These are phyloP conservation scores for Hirtodrosophila histrioides DNA, from an alignment of 2,888 invertebrate species.

Conservation along the genomic window DNA sequence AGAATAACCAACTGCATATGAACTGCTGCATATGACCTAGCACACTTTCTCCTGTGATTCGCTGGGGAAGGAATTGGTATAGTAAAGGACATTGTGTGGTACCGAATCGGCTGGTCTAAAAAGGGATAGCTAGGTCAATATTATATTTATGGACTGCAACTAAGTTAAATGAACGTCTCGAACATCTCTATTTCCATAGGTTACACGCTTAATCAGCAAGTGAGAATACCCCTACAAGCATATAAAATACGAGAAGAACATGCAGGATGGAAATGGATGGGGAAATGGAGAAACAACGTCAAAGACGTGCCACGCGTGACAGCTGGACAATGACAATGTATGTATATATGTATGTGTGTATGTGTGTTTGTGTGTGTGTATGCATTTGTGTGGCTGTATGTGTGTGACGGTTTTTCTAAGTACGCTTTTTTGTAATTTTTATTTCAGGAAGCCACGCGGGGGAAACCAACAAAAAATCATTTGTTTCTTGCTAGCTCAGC, in stretches of 20 bases:
- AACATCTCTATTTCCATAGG: neutral
- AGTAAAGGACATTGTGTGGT: too few species aligned
- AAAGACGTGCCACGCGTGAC: conserved; percentile 71
- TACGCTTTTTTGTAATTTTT: conserved; percentile 58
- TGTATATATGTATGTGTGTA: conserved; percentile 5
- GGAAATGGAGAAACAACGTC: conserved; percentile 34
- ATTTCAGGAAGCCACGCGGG: conserved; percentile 57
- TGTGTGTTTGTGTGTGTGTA: conserved; percentile 17
- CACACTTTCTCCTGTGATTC: too few species aligned
- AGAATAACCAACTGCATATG: too few species aligned
- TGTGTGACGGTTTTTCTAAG: conserved; percentile 45
- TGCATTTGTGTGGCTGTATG: conserved; percentile 15
- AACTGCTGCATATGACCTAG: too few species aligned
- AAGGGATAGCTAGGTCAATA: too few species aligned
- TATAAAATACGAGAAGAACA: conserved; percentile 20
- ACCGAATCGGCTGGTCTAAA: too few species aligned
- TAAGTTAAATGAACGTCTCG: neutral
- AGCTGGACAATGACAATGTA: conserved; percentile 75
- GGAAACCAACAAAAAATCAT: conserved; percentile 62
- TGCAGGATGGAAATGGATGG: conserved; percentile 47
- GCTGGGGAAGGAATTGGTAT: too few species aligned
- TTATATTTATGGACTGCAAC: neutral
- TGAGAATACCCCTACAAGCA: neutral
- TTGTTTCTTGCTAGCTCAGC: conserved; percentile 77
- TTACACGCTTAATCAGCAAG: neutral